phyloP scores from a whole-genome alignment of 2,888 invertebrate genomes.

The Glaucopsyche alexis region DNA sequence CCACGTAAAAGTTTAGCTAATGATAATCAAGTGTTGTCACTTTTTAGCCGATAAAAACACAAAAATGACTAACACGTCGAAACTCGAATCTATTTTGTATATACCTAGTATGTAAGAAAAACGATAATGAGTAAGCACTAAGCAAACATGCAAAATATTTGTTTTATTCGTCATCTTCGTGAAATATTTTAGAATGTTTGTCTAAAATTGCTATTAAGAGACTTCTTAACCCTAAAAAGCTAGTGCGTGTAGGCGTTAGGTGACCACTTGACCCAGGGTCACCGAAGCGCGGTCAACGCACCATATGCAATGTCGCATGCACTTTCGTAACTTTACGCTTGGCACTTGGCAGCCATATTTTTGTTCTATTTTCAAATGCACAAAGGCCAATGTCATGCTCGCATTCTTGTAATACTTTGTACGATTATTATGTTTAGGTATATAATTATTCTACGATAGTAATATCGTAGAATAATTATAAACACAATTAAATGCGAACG shows the following conservation, averaged over 20 bases:
- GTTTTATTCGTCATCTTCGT: not conserved
- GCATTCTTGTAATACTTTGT: not conserved
- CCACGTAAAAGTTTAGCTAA: too few species aligned
- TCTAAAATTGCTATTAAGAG: not conserved
- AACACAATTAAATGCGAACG: too few species aligned
- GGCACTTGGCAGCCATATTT: conserved; percentile 46
- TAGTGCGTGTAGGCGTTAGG: conserved; percentile 55
- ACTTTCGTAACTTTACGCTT: conserved; percentile 45
- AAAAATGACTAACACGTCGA: too few species aligned
- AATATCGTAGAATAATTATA: too few species aligned
- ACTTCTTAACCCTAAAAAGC: conserved; percentile 38
- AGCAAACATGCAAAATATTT: not conserved
- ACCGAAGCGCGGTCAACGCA: conserved; percentile 66
- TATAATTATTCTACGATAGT: too few species aligned
- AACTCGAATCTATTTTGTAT: too few species aligned
- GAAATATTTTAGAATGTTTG: not conserved
- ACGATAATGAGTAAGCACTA: not conserved
- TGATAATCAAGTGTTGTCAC: too few species aligned
- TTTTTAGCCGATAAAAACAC: too few species aligned
- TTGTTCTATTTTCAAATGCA: conserved; percentile 15
- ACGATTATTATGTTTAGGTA: not conserved
- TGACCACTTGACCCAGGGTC: conserved; percentile 73
- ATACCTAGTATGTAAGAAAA: too few species aligned
- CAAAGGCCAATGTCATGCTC: conserved; percentile 13
- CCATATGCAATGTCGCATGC: conserved; percentile 55